Evolutionary conservation across 2,888 invertebrate genomes (phyloP), one percentile per base, ranked within the genome.

Genomic region (Mesoligia furuncula): DNA sequence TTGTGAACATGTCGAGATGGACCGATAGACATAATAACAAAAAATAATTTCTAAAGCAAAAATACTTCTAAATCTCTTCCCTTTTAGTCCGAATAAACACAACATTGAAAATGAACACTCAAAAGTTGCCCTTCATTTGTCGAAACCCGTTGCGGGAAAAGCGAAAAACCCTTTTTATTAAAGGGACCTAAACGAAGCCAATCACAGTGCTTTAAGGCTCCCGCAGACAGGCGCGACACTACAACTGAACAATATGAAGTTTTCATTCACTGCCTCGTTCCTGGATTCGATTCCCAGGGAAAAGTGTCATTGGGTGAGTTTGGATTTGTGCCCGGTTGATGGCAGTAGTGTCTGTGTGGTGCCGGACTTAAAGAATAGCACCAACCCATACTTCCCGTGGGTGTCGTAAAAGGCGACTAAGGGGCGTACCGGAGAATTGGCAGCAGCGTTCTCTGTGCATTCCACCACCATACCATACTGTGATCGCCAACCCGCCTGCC

Each of bases 151-250:
- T 85, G 79, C 70, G 69, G 79, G 62, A 42, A 78, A 74, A 79
- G 66, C 66, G 42, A 77, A 80, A 81, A 84, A 61, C 42, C 70
- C 65, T 80, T 85, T 86, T 86, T 84, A 85, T 85, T 78, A 78
- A 81, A 80, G 75, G 79, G 61, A n/a, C 27, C 72, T 80, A 80
- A 87, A 80, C 80, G 85, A 71, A 86, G 36, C 85, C 85, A 86
- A 86, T 86, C 85, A 80, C 77, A 76, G 67, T 66, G 39, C 79
- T 83, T 57, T 39, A n/a, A 17, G 51, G 51, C 3, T n/a, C 3
- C 6, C 9, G 15, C 3, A 36, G 6, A 36, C 24, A 68, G 31
- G 0, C 8, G 13, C 20, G 31, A 67, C 27, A 3, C 20, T 3
- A 20, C 17, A 4, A 27, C 5, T 57, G n/a, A 59, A 59, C 13